Evolutionary conservation across 1,140 invertebrate genomes (phyloP).

Genomic region (Triops cancriformis): DNA sequence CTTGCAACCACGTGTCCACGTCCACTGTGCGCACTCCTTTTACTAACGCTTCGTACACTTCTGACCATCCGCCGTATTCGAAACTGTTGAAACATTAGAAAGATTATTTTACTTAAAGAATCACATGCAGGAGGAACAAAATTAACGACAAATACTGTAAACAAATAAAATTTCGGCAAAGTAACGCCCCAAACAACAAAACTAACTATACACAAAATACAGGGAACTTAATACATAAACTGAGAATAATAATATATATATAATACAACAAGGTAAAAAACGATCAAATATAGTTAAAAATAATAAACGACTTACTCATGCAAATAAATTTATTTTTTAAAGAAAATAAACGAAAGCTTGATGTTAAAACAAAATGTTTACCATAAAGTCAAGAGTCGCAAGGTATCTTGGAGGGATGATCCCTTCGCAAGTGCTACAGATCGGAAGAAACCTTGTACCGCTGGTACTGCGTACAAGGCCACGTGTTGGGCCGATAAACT

Average conservation of each 20-base stretch:
- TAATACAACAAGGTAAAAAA: too few relatives aligned
- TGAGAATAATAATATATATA: too few relatives aligned
- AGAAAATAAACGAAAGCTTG: too few relatives aligned
- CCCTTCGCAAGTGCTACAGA: slow-evolving; percentile 84
- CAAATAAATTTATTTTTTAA: background rate
- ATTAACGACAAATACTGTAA: background rate
- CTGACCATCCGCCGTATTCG: slow-evolving; percentile 84
- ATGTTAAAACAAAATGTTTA: slow-evolving; percentile 42
- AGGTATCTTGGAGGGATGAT: slow-evolving; percentile 94
- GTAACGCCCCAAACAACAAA: too few relatives aligned
- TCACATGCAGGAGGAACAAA: too few relatives aligned
- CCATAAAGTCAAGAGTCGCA: slow-evolving; percentile 85
- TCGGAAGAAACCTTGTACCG: slow-evolving; percentile 90
- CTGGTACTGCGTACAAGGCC: slow-evolving; percentile 76
- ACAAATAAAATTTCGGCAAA: background rate
- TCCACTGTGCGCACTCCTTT: slow-evolving; percentile 88
- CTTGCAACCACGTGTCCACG: slow-evolving; percentile 97
- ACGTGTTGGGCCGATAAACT: slow-evolving; percentile 43
- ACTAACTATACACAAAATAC: too few relatives aligned
- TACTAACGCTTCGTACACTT: slow-evolving; percentile 85
- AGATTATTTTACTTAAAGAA: too few relatives aligned
- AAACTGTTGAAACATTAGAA: slow-evolving; percentile 37
- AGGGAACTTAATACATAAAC: too few relatives aligned
- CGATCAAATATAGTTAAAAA: too few relatives aligned
- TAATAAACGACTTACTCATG: too few relatives aligned